A percentile compares a stretch with the other conserved stretches of the same genome.
Conservation (phyloP, 2,888 invertebrate genomes). For the Drosophila lutescens region DNA sequence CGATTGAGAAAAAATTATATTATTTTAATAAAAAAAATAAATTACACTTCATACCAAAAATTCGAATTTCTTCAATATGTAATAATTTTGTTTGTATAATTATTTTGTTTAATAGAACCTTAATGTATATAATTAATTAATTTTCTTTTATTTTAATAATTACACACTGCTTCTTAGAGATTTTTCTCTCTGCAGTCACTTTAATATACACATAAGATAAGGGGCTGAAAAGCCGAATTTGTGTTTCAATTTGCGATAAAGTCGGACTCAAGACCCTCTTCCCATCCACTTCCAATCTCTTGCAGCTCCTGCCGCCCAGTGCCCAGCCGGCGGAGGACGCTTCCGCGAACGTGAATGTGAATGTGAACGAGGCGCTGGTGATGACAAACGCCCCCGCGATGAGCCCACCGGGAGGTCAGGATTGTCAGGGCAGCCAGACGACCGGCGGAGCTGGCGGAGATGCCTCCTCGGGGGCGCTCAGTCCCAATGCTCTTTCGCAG, state of each 20-base stretch:
- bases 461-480: constrained; percentile 81
- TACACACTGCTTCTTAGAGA: too few species aligned
- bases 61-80: too few species aligned
- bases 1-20: too few species aligned
- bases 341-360: constrained; percentile 61
- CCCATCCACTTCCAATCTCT: constrained; percentile 16
- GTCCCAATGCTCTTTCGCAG: constrained; percentile 84
- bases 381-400: constrained; percentile 76
- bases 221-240: constrained; percentile 13
- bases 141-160: too few species aligned
- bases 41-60: too few species aligned
- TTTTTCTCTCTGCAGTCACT: not conserved
- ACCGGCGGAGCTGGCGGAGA: constrained; percentile 79
- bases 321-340: constrained; percentile 75
- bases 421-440: constrained; percentile 86
- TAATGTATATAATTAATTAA: too few species aligned
- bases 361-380: constrained; percentile 64
- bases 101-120: too few species aligned
- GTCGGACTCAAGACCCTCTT: constrained; percentile 1
- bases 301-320: constrained; percentile 76
- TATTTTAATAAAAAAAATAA: too few species aligned
- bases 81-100: too few species aligned
- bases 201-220: constrained; percentile 41
- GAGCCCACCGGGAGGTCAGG: constrained; percentile 79
- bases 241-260: constrained; percentile 37